Percentiles rank a stretch among this genome's conserved stretches.
Conservation (phyloP, 1,140 invertebrate species). For the Charaxes varanes region DNA sequence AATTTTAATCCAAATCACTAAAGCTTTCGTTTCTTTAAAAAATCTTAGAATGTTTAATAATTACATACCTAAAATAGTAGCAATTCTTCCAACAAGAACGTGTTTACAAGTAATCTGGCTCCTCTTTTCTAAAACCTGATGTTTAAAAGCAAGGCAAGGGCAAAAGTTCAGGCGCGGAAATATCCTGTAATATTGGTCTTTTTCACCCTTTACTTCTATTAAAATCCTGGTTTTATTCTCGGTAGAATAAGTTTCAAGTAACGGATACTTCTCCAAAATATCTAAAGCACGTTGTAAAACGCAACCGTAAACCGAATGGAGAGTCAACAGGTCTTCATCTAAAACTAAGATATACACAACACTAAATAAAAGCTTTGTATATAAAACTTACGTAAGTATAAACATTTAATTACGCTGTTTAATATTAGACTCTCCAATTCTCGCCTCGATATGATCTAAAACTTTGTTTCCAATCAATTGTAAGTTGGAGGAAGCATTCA, state of each 20-base stretch:
- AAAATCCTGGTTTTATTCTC: slow-evolving; percentile 53
- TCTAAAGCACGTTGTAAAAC: slow-evolving; percentile 76
- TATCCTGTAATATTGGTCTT: slow-evolving; percentile 75
- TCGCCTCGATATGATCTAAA: slow-evolving; percentile 30
- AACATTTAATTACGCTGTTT: slow-evolving; percentile 32
- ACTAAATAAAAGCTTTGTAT: background rate
- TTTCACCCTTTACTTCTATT: slow-evolving; percentile 75
- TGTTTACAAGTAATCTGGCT: slow-evolving; percentile 77
- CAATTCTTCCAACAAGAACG: slow-evolving; percentile 77
- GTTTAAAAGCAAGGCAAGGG: slow-evolving; percentile 75
- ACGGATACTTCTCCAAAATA: slow-evolving; percentile 73
- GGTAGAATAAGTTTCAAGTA: slow-evolving; percentile 62
- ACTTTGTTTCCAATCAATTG: slow-evolving; percentile 18
- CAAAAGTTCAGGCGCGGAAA: slow-evolving; percentile 79
- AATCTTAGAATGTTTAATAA: too few species aligned
- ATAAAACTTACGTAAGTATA: background rate
- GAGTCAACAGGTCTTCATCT: slow-evolving; percentile 71
- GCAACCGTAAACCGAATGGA: slow-evolving; percentile 75
- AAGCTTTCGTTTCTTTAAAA: too few species aligned
- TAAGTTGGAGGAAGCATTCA: too few species aligned
- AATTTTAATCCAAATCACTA: too few species aligned
- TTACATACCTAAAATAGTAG: slow-evolving; percentile 63
- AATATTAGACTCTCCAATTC: slow-evolving; percentile 13
- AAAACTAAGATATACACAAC: slow-evolving; percentile 39
- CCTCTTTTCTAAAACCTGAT: slow-evolving; percentile 73